Base-by-base conservation (phyloP, 2,113 vertebrate species). In the Elaphurus davidianus region DNA sequence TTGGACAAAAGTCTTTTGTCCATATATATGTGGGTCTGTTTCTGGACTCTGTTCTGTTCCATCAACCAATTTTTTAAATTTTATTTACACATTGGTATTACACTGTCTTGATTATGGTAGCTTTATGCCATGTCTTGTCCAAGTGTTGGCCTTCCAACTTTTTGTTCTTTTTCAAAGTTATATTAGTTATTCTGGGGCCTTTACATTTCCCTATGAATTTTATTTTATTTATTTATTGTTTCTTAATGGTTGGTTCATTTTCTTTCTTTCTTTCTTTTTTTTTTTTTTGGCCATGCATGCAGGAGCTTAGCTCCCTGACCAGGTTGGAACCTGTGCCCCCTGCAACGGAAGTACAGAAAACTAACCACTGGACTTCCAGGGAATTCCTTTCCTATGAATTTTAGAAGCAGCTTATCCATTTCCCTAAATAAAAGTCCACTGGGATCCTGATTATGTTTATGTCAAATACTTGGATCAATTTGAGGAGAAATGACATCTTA, bases 91-190 rank as follows among this genome's bases (percentile, higher is more conserved):
- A 47, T 47, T 62, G 62, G 28, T 79, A 36, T 45, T 47, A 55
- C 47, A 67, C 10, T 3, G 13, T 59, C 43, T n/a, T 86, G 43
- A 54, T 67, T 50, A 45, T 10, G 25, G 5, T 79, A 45, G 5
- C 87, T 64, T 91, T 74, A 62, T 57, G n/a, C 40, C 21, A 43
- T 40, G 45, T 82, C 85, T 82, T 62, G 45, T 93, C 43, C 87
- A 17, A 43, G n/a, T 62, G 62, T 78, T 62, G 52, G 16, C 47
- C 11, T 43, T 62, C 47, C 79, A 74, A 36, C 9, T 54, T 71
- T 92, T 82, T 45, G 78, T 81, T 81, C 43, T 62, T 71, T 83
- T 90, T 23, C 16, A 59, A 16, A 71, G 43, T 59, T 47, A 40
- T 64, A 64, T 81, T 81, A n/a, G 45, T 64, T 64, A 67, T 94